Evolutionary conservation across 2,888 invertebrate genomes (phyloP), one percentile per base, ranked within the genome.

Genomic region (Steinernema hermaphroditum): DNA sequence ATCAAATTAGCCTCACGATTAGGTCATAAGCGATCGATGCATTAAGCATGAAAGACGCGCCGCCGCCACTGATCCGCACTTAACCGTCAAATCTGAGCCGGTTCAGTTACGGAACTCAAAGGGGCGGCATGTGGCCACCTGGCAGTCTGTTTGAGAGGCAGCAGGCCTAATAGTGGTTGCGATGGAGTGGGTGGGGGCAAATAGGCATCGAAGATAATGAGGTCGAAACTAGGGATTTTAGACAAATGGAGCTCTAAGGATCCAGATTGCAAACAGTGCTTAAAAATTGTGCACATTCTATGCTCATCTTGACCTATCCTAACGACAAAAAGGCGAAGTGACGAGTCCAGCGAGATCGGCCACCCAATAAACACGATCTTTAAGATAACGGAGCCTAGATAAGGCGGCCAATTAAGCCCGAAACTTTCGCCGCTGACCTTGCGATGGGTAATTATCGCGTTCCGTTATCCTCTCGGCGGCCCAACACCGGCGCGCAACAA

Each of bases 41-140:
- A 24, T 27, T 54, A 19, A 16, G 54, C 22, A 27, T 22, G 24
- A 54, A 54, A 54, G 54, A 19, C 24, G 22, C 54, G 22, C 54
- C 54, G 27, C 54, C 54, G 54, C 54, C 54, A 54, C 19, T 27
- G 54, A 54, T 54, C 54, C 54, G 54, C 54, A 54, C 54, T 54
- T 54, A 54, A 54, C 54, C 54, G 54, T 54, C 27, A 54, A 54
- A 54, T 54, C 54, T 27, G 54, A 22, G 16, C 12, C 27, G 54
- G 54, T 54, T 54, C 54, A 54, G 27, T 54, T 54, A 54, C 54
- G 4, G 27, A 54, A 54, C 24, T 46, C 54, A 27, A 24, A 54
- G 24, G 24, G 54, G 27, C 54, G 54, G 27, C 54, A 27, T 27
- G 12, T 54, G 54, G 54, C 54, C 54, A 54, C 54, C 54, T 54